A percentile compares a stretch with the other conserved stretches of the same genome.
phyloP scores from a whole-genome alignment of 2,797 vertebrate genomes.

The Enteromius radiatus region DNA sequence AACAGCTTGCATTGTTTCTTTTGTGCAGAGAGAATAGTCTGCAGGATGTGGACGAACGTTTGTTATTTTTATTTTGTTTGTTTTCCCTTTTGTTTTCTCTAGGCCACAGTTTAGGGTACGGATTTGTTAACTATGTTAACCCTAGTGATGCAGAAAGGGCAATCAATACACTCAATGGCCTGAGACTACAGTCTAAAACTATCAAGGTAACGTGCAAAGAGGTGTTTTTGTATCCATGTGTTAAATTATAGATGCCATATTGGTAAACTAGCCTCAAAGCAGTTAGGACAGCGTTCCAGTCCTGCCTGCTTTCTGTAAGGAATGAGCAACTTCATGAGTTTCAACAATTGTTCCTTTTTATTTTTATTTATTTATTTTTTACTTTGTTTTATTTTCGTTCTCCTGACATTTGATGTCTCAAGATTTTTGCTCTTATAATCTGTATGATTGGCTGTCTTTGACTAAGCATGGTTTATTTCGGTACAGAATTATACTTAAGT shows the following conservation, averaged over 20 bases:
- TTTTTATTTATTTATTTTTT: neutral
- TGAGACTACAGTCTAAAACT: conserved; percentile 99
- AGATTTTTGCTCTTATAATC: conserved; percentile 44
- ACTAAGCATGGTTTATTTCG: conserved; percentile 58
- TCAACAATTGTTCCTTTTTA: conserved; percentile 52
- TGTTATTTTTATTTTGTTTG: conserved; percentile 84
- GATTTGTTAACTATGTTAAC: conserved; percentile 99
- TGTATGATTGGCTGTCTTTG: conserved; percentile 52
- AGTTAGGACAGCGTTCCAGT: conserved; percentile 69
- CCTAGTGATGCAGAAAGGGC: conserved; percentile 98
- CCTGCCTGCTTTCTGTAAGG: conserved; percentile 61
- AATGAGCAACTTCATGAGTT: conserved; percentile 28
- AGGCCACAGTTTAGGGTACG: conserved; percentile 99
- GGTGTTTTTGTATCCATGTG: conserved; percentile 71
- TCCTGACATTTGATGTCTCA: conserved; percentile 31
- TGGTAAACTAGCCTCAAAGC: conserved; percentile 66
- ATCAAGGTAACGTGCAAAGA: conserved; percentile 91
- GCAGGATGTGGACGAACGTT: conserved; percentile 73
- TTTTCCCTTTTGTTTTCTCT: conserved; percentile 79
- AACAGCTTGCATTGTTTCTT: conserved; percentile 49
- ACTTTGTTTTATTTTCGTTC: conserved; percentile 28
- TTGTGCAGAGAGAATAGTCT: conserved; percentile 62
- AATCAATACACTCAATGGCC: conserved; percentile 98
- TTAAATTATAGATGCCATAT: conserved; percentile 76
- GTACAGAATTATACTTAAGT: conserved; percentile 74